Percentiles rank a stretch among this genome's conserved stretches.
Conservation (phyloP, 2,797 vertebrate species). For the Chiroxiphia lanceolata region DNA sequence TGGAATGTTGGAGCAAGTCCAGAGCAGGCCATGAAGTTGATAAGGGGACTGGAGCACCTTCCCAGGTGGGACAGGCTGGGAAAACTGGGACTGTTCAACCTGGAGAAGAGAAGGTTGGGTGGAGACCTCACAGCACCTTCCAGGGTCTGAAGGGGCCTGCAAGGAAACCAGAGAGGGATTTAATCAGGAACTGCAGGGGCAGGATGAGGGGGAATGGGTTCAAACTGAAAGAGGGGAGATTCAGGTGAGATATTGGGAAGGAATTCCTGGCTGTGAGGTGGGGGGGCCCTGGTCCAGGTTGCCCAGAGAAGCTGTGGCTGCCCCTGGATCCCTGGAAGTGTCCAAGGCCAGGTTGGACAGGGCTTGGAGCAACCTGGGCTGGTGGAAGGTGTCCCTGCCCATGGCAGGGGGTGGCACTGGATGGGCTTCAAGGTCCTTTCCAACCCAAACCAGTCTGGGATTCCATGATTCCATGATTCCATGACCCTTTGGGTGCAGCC, state of each 20-base stretch:
- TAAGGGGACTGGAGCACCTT: background rate
- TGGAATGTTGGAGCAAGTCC: background rate
- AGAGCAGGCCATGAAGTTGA: background rate
- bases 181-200: background rate
- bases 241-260: fast-evolving
- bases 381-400: background rate
- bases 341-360: background rate
- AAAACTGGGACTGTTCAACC: background rate
- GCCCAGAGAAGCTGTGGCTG: background rate
- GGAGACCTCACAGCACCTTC: background rate
- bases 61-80: background rate
- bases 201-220: background rate
- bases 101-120: background rate
- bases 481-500: background rate
- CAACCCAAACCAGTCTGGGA: background rate
- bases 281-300: background rate
- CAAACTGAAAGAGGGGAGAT: background rate
- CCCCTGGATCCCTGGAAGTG: background rate
- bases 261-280: background rate
- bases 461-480: background rate
- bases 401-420: background rate
- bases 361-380: background rate
- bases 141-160: background rate
- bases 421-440: fast-evolving
- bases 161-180: background rate